Conservation (phyloP, 2,888 invertebrate species). For the Ophion ellenae region DNA sequence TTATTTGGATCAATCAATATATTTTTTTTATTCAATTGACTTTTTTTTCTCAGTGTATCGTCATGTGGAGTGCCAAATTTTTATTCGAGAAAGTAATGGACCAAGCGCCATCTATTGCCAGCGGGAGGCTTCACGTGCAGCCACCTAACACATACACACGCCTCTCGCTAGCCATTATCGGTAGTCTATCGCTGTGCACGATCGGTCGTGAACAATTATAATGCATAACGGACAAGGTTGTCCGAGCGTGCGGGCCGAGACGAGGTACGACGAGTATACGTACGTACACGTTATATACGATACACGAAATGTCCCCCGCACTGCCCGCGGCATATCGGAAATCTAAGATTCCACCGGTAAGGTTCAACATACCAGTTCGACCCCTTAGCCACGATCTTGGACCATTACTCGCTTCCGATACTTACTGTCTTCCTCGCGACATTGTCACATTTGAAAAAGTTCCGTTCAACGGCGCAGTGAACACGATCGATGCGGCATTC, state of each 20-base stretch:
- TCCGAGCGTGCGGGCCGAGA: constrained; percentile 59
- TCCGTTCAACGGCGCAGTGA: neutral
- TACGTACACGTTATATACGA: constrained; percentile 52
- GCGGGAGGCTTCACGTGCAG: too few relatives aligned
- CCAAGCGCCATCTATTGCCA: too few relatives aligned
- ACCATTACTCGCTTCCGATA: constrained; percentile 71
- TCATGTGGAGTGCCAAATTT: too few relatives aligned
- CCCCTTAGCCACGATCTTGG: constrained; percentile 76
- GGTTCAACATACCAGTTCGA: constrained; percentile 74
- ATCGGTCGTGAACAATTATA: constrained; percentile 72
- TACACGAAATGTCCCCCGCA: constrained; percentile 12
- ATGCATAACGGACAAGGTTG: constrained; percentile 76
- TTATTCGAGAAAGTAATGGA: too few relatives aligned
- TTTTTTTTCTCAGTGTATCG: too few relatives aligned
- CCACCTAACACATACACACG: too few relatives aligned
- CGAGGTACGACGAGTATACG: constrained; percentile 68
- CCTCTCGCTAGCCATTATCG: constrained; percentile 66
- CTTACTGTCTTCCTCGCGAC: constrained; percentile 24
- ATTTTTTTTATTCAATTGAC: too few relatives aligned
- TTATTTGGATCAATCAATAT: too few relatives aligned
- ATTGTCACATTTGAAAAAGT: constrained; percentile 15
- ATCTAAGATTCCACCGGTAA: constrained; percentile 76
- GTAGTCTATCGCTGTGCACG: constrained; percentile 68
- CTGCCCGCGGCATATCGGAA: constrained; percentile 67
- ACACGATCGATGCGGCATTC: too few relatives aligned